Percentiles rank a stretch among this genome's conserved stretches.
Evolutionary conservation across 2,888 invertebrate species (phyloP).

Genomic region (Thereva nobilitata): DNA sequence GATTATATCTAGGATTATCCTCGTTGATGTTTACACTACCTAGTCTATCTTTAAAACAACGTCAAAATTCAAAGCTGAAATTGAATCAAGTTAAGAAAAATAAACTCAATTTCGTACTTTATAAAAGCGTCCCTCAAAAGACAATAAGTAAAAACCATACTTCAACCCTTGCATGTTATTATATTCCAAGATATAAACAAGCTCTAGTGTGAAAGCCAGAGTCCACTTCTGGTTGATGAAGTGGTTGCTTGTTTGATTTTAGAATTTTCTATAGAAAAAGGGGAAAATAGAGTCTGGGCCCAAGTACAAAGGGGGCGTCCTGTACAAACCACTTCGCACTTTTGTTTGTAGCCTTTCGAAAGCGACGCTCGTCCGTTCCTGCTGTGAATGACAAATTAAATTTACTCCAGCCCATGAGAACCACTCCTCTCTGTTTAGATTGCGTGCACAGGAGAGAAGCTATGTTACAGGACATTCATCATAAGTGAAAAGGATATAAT

Average conservation of each 20-base stretch:
- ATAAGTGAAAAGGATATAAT: slow-evolving; percentile 32
- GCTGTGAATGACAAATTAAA: slow-evolving; percentile 27
- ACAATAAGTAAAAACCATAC: too few relatives aligned
- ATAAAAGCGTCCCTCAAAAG: too few relatives aligned
- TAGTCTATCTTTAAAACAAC: too few relatives aligned
- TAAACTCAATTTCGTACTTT: too few relatives aligned
- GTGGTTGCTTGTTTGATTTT: slow-evolving; percentile 28
- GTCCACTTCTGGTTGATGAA: slow-evolving; percentile 4
- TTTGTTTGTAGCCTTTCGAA: slow-evolving; percentile 27
- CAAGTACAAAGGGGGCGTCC: slow-evolving; percentile 22
- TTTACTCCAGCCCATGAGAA: slow-evolving; percentile 3
- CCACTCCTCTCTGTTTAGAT: neutral
- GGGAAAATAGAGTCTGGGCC: slow-evolving; percentile 7
- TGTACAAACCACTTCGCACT: slow-evolving; percentile 33
- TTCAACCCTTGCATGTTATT: too few relatives aligned
- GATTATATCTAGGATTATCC: too few relatives aligned
- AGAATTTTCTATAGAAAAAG: slow-evolving; percentile 19
- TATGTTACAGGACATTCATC: slow-evolving; percentile 10
- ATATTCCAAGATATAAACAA: too few relatives aligned
- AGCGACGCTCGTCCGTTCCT: slow-evolving; percentile 18
- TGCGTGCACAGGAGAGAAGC: slow-evolving; percentile 14
- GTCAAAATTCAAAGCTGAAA: too few relatives aligned
- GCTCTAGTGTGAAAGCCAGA: too few relatives aligned
- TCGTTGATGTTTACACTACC: too few relatives aligned
- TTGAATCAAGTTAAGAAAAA: too few relatives aligned